Base-by-base conservation (phyloP, 2,888 invertebrate genomes). In the Cantharis nigra region DNA sequence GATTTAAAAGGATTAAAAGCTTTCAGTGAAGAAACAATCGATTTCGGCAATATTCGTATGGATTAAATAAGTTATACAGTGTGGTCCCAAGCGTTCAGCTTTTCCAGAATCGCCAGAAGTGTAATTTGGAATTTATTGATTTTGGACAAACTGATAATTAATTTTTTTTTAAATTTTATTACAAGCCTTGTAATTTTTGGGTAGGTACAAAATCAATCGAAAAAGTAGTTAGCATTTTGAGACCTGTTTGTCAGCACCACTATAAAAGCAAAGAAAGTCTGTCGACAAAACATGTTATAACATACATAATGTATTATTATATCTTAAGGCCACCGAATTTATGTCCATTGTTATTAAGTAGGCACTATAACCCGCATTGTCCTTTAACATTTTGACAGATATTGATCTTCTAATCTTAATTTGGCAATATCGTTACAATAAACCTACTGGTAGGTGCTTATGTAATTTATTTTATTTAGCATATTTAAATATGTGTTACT, bases 151-250 rank as follows among this genome's bases (percentile, higher is more conserved):
- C n/a, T 49, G 49, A n/a, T 49, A 49, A 7, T 49, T 49, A 49
- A 49, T 13, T 49, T 49, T 49, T 28, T 49, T 49, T 49, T n/a
- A 2, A 49, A 33, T 33, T 33, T 33, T 49, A n/a, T 49, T 7
- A 3, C n/a, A 23, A 67, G 10, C 65, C 65, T 67, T 67, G 65
- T 14, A 30, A 63, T 26, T 74, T 67, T 67, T 64, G 75, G 75
- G 75, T 71, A 71, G 71, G 75, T 26, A 62, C 65, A 72, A 64
- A 13, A 72, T 64, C 16, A 14, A 70, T 67, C 26, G 23, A 70
- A 75, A 78, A 78, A 78, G 78, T 23, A 71, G 78, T 78, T 78
- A 69, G 65, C 78, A 78, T 78, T 78, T 78, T 78, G 72, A 70
- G 78, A 78, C 78, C 70, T 62, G 75, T 75, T 74, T 75, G 33